Conservation (phyloP, 2,113 vertebrate genomes). For the Propithecus coquereli region DNA sequence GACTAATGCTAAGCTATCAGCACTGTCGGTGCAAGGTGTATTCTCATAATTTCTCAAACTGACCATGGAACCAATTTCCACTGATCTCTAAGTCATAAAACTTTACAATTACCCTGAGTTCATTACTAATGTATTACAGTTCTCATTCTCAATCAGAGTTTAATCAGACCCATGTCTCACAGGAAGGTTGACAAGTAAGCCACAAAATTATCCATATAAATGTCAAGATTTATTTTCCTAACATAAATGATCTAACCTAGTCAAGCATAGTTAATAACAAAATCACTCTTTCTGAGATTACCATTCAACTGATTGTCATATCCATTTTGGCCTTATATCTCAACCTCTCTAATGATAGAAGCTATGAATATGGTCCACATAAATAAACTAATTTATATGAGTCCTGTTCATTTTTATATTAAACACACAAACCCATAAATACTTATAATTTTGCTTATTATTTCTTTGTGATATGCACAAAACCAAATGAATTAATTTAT, state of each 20-base stretch:
- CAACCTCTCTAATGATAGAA: background rate
- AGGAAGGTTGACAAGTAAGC: constrained; percentile 83
- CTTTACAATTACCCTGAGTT: constrained; percentile 92
- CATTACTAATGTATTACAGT: constrained; percentile 94
- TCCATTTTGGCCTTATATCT: constrained; percentile 56
- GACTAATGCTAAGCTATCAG: constrained; percentile 92
- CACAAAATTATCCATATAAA: constrained; percentile 85
- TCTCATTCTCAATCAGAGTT: constrained; percentile 89
- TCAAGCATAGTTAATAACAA: constrained; percentile 72
- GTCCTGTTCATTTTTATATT: constrained; percentile 12
- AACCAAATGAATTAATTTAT: background rate
- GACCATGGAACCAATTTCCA: constrained; percentile 95
- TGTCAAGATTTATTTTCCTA: constrained; percentile 83
- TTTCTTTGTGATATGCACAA: background rate
- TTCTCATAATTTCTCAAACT: constrained; percentile 94
- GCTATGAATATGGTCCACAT: background rate
- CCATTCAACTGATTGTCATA: constrained; percentile 56
- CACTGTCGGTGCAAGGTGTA: constrained; percentile 85
- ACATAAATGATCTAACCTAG: constrained; percentile 78
- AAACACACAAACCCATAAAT: background rate
- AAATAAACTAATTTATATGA: constrained; percentile 40
- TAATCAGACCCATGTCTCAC: constrained; percentile 88
- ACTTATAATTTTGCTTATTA: background rate
- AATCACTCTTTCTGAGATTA: constrained; percentile 61
- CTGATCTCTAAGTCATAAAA: constrained; percentile 92